phyloP scores from a whole-genome alignment of 2,113 vertebrate species.

The Lepisosteus oculatus region DNA sequence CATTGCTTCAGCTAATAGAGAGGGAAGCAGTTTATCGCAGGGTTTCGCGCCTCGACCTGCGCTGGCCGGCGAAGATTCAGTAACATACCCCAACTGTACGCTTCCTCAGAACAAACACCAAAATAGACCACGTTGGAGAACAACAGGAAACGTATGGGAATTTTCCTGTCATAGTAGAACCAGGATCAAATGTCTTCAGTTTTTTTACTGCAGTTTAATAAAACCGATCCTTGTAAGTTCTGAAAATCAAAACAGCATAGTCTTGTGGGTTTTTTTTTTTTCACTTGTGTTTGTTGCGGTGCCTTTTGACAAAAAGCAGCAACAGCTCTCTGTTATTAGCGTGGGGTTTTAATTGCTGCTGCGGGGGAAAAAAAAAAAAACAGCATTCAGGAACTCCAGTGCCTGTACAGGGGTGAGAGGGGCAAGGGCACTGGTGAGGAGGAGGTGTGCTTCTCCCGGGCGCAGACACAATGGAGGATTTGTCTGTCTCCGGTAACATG shows the following conservation, averaged over 20 bases:
- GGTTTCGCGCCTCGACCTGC: fast-evolving
- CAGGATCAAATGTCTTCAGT: not conserved
- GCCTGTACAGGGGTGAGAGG: not conserved
- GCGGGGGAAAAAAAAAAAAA: not conserved
- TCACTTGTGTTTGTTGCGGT: too few species aligned
- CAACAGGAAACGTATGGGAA: not conserved
- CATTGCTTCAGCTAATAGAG: slow-evolving; percentile 29
- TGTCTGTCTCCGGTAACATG: slow-evolving; percentile 5
- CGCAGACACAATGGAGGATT: slow-evolving; percentile 16
- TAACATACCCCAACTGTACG: not conserved
- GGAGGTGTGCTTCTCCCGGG: not conserved
- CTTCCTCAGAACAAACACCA: not conserved
- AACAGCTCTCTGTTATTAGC: not conserved
- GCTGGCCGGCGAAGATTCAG: not conserved
- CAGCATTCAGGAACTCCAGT: not conserved
- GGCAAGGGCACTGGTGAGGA: too few species aligned
- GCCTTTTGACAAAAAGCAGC: not conserved
- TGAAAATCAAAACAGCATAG: too few species aligned
- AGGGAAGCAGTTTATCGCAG: slow-evolving; percentile 11
- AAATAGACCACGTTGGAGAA: not conserved
- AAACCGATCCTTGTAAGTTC: too few species aligned
- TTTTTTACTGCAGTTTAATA: not conserved
- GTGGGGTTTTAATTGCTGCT: not conserved
- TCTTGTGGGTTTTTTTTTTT: too few species aligned
- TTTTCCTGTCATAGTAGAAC: too few species aligned